Percentiles rank a stretch among this genome's conserved stretches.
These are phyloP conservation scores for Gallinago nigripennis DNA, from an alignment of 2,797 vertebrate genomes.

Conservation along the genomic window DNA sequence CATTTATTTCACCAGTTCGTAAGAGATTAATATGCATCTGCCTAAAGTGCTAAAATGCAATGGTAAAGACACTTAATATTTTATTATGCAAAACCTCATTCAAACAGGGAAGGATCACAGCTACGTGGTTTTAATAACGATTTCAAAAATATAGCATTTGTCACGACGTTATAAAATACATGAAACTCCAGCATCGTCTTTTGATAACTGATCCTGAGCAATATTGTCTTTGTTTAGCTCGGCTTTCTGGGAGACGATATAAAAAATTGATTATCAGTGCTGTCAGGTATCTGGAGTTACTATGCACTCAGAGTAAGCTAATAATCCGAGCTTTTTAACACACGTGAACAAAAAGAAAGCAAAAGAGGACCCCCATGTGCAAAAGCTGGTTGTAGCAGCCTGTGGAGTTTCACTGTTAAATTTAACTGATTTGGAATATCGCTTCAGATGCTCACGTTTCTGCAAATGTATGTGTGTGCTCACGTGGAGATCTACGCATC, in stretches of 20 bases:
- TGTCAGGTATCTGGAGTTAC: neutral
- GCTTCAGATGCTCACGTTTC: neutral
- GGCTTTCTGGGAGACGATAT: neutral
- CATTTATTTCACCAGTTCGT: neutral
- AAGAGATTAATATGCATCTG: neutral
- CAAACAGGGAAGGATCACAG: neutral
- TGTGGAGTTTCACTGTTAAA: neutral
- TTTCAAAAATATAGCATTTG: neutral
- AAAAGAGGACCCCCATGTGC: neutral
- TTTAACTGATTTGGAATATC: neutral
- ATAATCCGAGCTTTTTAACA: neutral
- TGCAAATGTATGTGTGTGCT: fast-evolving
- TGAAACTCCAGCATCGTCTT: neutral
- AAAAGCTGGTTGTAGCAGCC: neutral
- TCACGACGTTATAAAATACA: neutral
- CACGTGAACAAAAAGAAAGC: neutral
- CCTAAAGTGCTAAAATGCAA: neutral
- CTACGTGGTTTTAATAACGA: neutral
- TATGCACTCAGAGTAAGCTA: neutral
- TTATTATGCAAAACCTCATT: neutral
- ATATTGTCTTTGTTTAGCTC: neutral
- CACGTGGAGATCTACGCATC: fast-evolving
- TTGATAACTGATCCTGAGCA: neutral
- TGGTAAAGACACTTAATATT: neutral
- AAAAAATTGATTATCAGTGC: neutral